phyloP scores from a whole-genome alignment of 2,113 vertebrate species.

The Capricornis sumatraensis region DNA sequence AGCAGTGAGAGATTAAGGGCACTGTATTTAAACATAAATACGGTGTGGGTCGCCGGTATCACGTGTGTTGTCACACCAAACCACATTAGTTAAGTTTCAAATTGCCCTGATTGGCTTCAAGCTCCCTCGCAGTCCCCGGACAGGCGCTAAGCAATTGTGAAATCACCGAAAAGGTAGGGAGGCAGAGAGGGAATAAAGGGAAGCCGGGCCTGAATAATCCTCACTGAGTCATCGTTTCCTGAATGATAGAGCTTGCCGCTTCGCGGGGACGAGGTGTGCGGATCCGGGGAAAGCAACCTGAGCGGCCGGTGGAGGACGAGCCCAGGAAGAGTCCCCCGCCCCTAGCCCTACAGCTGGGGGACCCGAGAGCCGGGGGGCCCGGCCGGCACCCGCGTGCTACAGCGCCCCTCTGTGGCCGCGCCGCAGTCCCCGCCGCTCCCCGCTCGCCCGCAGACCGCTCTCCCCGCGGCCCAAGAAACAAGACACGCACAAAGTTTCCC shows the following conservation, averaged over 20 bases:
- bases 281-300: not conserved
- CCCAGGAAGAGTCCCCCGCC: not conserved
- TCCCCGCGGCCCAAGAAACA: slow-evolving; percentile 11
- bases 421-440: not conserved
- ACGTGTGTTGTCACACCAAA: not conserved
- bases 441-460: slow-evolving; percentile 18
- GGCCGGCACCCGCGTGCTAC: slow-evolving; percentile 10
- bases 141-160: not conserved
- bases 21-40: not conserved
- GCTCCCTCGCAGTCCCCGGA: not conserved
- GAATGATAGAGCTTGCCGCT: not conserved
- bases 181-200: not conserved
- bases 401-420: slow-evolving; percentile 65
- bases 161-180: slow-evolving; percentile 6
- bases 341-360: not conserved
- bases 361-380: not conserved
- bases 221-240: slow-evolving; percentile 55
- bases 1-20: not conserved
- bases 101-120: not conserved
- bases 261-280: not conserved
- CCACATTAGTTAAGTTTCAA: not conserved
- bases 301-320: not conserved
- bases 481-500: slow-evolving; percentile 66
- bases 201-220: not conserved
- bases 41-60: not conserved